Base-by-base conservation (phyloP, 2,797 vertebrate genomes). In the Babyrousa celebensis region DNA sequence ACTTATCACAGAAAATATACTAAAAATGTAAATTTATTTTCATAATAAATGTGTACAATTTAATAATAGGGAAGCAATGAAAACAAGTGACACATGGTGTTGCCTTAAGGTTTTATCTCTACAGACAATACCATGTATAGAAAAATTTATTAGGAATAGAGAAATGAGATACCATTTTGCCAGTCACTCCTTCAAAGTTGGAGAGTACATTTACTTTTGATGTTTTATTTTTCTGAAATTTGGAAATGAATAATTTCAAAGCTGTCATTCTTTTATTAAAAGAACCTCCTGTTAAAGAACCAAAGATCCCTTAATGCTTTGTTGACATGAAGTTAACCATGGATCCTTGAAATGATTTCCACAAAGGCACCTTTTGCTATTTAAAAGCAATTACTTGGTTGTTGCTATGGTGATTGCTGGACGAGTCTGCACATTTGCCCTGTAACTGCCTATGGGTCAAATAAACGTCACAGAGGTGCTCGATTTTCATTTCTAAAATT, bases 381-480 rank as follows among this genome's bases (percentile, higher is more conserved):
- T 97, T 97, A 92, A 98, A 98, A 98, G 78, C 90, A 97, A 96
- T 98, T 97, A 95, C 70, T 94, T 79, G 52, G 11, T 85, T 95
- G 96, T 95, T 98, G 89, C 94, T 95, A 86, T 95, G 97, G 89
- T 91, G 96, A 97, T 91, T 97, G 43, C 84, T 97, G 86, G 89
- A 97, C n/a, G n/a, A 97, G 89, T 89, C 80, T 96, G 94, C 68
- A 93, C 77, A 0, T 97, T 97, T 98, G 91, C 91, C 96, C 62
- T n/a, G 27, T 95, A 98, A 98, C 85, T 3, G 40, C 83, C 60
- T 93, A 63, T 90, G 63, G 90, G 91, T 98, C 94, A 96, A 93
- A 97, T 32, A 93, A 96, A 98, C 95, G 32, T 83, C 96, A 94
- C 12, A 95, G 43, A 83, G 97, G 29, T 96, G 97, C 85, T 93